Percentiles rank a stretch among this genome's conserved stretches.
These are phyloP conservation scores for Drosophila paramelanica DNA, from an alignment of 2,888 invertebrate genomes.

Conservation along the genomic window DNA sequence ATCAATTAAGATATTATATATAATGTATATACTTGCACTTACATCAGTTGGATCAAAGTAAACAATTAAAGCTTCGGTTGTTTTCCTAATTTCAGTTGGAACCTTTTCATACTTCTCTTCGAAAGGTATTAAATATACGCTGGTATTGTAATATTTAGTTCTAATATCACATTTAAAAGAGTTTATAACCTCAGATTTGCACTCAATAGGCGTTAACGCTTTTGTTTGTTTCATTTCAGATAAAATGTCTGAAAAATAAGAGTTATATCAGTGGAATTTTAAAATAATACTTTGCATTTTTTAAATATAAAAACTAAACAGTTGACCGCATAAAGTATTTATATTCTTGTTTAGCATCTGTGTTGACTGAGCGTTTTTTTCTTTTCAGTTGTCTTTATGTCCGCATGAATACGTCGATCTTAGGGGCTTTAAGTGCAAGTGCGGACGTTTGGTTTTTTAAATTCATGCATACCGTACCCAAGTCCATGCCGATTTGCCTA, in stretches of 20 bases:
- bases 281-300: neutral
- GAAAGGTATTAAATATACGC: constrained; percentile 56
- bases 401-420: too few species aligned
- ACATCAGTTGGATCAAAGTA: constrained; percentile 62
- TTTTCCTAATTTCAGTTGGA: constrained; percentile 49
- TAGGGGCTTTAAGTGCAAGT: too few species aligned
- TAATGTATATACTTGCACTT: constrained; percentile 4
- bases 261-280: neutral
- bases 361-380: too few species aligned
- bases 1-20: neutral
- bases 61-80: constrained; percentile 59
- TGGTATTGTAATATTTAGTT: constrained; percentile 62
- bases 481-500: too few species aligned
- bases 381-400: too few species aligned
- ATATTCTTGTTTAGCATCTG: too few species aligned
- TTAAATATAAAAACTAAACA: too few species aligned
- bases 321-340: too few species aligned
- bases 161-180: constrained; percentile 57
- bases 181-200: constrained; percentile 24
- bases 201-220: constrained; percentile 15
- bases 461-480: too few species aligned
- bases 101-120: constrained; percentile 57
- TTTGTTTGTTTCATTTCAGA: constrained; percentile 44
- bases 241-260: constrained; percentile 38
- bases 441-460: too few species aligned